Percentiles rank a stretch among this genome's conserved stretches.
Evolutionary conservation across 2,888 invertebrate genomes (phyloP).

Genomic region (Eupeodes latifasciatus): DNA sequence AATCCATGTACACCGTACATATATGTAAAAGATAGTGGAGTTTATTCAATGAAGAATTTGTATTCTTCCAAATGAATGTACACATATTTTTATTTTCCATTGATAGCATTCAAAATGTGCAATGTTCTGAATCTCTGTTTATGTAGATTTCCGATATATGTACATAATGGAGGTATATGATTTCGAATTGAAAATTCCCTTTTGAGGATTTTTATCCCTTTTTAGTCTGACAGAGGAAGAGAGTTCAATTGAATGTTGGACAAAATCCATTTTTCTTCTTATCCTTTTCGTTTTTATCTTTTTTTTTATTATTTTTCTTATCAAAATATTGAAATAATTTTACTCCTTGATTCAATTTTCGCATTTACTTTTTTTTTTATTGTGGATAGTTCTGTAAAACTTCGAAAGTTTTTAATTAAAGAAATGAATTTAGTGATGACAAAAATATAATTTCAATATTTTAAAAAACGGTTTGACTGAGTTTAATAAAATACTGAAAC

Average conservation of each 20-base stretch:
- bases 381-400: not conserved
- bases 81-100: not conserved
- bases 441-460: no score
- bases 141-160: not conserved
- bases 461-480: no score
- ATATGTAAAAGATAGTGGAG: not conserved
- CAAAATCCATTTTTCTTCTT: conserved; percentile 19
- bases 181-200: not conserved
- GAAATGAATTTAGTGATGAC: no score
- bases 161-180: not conserved
- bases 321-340: not conserved
- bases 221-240: not conserved
- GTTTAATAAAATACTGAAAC: no score
- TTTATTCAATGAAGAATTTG: conserved; percentile 3
- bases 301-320: not conserved
- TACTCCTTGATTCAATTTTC: no score
- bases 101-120: conserved; percentile 29
- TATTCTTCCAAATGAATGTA: conserved; percentile 7
- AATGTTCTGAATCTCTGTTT: not conserved
- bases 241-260: conserved; percentile 3
- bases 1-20: no score
- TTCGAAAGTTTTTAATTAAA: not conserved
- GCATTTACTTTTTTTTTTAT: no score
- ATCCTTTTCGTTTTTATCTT: no score
- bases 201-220: not conserved